Evolutionary conservation across 2,888 invertebrate species (phyloP), one percentile per base, ranked within the genome.

Genomic region (Resseliella maxima): DNA sequence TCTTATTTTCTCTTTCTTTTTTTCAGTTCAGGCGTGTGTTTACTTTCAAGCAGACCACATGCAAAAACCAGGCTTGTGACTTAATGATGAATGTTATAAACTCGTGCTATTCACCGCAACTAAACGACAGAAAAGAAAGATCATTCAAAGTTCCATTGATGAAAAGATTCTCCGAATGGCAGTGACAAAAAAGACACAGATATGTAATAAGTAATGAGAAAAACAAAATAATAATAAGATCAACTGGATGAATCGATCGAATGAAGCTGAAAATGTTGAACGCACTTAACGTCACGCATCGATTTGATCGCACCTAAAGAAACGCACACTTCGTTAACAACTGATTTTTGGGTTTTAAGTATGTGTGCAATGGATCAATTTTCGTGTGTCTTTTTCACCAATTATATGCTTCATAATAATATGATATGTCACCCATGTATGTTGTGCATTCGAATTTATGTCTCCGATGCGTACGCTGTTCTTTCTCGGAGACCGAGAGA

Each of bases 71-170:
- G 38, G 21, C 38, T 81, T 81, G 81, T 36, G 36, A 36, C 81
- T 24, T 83, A 38, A 38, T 83, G 83, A 83, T 83, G 83, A 38
- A 83, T 83, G 83, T 83, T 83, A 38, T 83, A 83, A 83, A 83
- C 83, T 83, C 83, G 83, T 83, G 83, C 38, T 83, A 83, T 83
- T n/a, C 83, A 83, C 38, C 83, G 83, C 83, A 83, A 38, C 38
- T 38, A 38, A 81, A 81, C n/a, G n/a, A n/a, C n/a, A 83, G 24
- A 83, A 38, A 35, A 8, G 2, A 2, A 35, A 15, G 12, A 72
- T 12, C 72, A n/a, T n/a, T 59, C 27, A n/a, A n/a, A n/a, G n/a
- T n/a, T 59, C 24, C 36, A 38, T 0, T 6, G n/a, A 81, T 3
- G 8, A 21, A 83, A 38, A 83, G n/a, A 1, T 15, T 1, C 1